Evolutionary conservation across 2,797 vertebrate genomes (phyloP), one percentile per base, ranked within the genome.

Genomic region (Chaenodraco wilsoni): DNA sequence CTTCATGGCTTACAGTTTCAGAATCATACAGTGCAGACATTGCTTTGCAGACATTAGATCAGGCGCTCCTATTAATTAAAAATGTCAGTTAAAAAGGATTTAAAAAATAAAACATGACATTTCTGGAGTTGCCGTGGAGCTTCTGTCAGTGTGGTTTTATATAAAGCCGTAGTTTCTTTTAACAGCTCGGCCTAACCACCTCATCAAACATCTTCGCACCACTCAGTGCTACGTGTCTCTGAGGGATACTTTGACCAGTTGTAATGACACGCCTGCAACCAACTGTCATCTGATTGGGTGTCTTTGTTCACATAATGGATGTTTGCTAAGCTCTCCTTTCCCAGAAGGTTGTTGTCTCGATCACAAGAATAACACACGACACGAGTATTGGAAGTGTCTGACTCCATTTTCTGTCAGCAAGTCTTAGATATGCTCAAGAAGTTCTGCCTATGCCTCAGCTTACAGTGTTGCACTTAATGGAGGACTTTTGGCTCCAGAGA

Each of bases 381-480:
- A 92, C 94, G 90, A 93, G 94, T 91, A 90, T 92, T 95, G 93
- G 91, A 72, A 52, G 63, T 88, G 93, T 93, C 94, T 91, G 93
- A 94, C 93, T 91, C 87, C 41, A 72, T 95, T 96, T 95, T 91
- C 62, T 41, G 81, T 87, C 87, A 49, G 59, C 91, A 90, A 21
- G 91, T 94, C 95, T 94, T 91, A 83, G 76, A 84, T 64, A 46
- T 93, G 90, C 93, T 92, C 41, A 63, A 79, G 73, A 77, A 71
- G 69, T 84, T 84, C 73, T 87, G 71, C 79, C 55, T 72, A 41
- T 70, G 70, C 72, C 48, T 52, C 60, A 19, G 65, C 94, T 93
- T 94, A 21, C 90, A 90, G 94, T 88, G 91, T 95, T 91, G 91
- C 92, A 92, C 93, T 96, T 95, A 95, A 95, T 95, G 94, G 95